Evolutionary conservation across 2,113 vertebrate genomes (phyloP), one percentile per base, ranked within the genome.

Genomic region (Actenoides lindsayi): DNA sequence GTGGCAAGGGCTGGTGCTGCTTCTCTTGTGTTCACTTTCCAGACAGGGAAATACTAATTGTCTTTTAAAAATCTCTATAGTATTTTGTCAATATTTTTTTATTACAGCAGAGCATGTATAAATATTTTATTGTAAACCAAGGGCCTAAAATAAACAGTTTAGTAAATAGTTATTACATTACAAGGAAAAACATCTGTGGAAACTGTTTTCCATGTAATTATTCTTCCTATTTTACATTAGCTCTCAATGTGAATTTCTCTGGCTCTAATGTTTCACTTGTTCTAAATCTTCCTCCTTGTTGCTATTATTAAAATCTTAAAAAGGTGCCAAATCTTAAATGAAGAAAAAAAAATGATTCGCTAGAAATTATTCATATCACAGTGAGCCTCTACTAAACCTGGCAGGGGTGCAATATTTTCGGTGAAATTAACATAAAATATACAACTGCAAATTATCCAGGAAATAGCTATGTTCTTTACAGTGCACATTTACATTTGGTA

Each of bases 351-450:
- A 98, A 98, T 95, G 97, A 98, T 98, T 98, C 89, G 69, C 98
- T 98, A 98, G 98, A 98, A 98, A 98, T 98, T 98, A 98, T 98
- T 98, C 98, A 98, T 98, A 98, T 98, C 98, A 98, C 98, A 98
- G 98, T 97, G 97, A 98, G 98, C 97, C 74, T 95, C 98, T 98
- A 98, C 98, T 98, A 98, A 98, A 98, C 97, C 97, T 98, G 98
- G 98, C 98, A 98, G 98, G 98, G 98, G 98, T 98, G 98, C 98
- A 98, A 98, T 98, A 98, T 98, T 98, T 98, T 98, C 87, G 94
- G 97, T 95, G 98, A 97, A 98, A 98, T 98, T 98, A 98, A 98
- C 98, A 98, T 98, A 98, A 98, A 98, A 98, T 98, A 98, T 98
- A 98, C 98, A 98, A 98, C 97, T 98, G 98, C 98, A 98, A 98